These are phyloP conservation scores for Columbina picui DNA, from an alignment of 2,113 vertebrate species.

Conservation along the genomic window DNA sequence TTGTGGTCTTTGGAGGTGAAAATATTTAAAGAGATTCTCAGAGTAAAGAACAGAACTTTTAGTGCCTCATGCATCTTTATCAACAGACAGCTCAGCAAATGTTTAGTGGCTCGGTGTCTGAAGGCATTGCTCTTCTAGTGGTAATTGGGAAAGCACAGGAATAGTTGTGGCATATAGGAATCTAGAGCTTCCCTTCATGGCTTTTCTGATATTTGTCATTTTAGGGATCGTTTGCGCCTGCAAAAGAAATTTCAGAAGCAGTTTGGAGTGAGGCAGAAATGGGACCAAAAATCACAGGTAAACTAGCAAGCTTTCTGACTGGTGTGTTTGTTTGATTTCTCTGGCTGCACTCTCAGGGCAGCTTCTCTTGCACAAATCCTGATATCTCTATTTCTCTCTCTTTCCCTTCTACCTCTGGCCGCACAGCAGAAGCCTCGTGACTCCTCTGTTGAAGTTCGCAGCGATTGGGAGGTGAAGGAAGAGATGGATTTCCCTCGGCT, in stretches of 20 bases:
- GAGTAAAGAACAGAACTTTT: background rate
- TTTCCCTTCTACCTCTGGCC: background rate
- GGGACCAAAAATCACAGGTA: conserved; percentile 99
- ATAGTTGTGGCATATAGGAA: background rate
- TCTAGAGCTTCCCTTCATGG: background rate
- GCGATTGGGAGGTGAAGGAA: conserved; percentile 99
- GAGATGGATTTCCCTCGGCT: conserved; percentile 98
- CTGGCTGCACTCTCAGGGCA: rapidly evolving
- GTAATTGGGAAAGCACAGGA: background rate
- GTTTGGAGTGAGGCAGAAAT: conserved; percentile 98
- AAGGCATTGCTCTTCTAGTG: background rate
- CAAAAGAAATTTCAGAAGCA: conserved; percentile 99
- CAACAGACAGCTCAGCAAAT: background rate
- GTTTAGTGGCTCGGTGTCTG: background rate
- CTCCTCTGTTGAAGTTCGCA: conserved; percentile 96
- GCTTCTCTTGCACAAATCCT: background rate
- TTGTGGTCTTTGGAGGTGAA: background rate
- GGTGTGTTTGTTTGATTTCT: background rate
- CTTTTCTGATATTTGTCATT: background rate
- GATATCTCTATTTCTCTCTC: background rate
- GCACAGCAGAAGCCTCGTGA: conserved; percentile 91
- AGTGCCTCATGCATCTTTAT: background rate
- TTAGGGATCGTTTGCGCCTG: conserved; percentile 92
- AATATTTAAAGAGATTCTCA: background rate
- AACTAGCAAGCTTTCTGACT: background rate